These are phyloP conservation scores for Parnassius smintheus DNA, from an alignment of 2,888 invertebrate genomes.

Conservation along the genomic window DNA sequence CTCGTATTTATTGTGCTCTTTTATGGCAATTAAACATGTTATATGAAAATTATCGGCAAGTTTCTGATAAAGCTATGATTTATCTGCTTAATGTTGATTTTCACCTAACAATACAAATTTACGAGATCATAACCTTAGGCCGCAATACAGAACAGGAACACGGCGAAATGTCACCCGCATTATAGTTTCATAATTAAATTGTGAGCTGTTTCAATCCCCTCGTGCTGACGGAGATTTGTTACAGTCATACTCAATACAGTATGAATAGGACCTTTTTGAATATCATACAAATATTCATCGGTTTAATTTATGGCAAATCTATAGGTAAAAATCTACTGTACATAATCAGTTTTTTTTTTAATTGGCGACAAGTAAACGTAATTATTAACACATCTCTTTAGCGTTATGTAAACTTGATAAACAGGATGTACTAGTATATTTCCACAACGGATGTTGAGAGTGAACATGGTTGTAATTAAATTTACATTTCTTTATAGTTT, in stretches of 20 bases:
- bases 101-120: slow-evolving; percentile 13
- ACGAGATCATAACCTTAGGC: slow-evolving; percentile 21
- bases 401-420: too few species aligned
- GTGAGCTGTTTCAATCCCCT: slow-evolving; percentile 11
- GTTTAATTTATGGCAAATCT: not conserved
- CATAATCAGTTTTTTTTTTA: too few species aligned
- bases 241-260: slow-evolving; percentile 4
- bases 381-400: too few species aligned
- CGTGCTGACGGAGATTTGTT: slow-evolving; percentile 23
- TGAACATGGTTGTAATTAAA: too few species aligned
- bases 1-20: too few species aligned
- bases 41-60: too few species aligned
- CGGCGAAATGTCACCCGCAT: slow-evolving; percentile 24
- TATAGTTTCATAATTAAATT: slow-evolving; percentile 28
- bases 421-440: too few species aligned
- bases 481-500: too few species aligned
- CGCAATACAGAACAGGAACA: slow-evolving; percentile 24
- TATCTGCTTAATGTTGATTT: slow-evolving; percentile 7
- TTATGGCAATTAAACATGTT: too few species aligned
- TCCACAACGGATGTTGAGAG: too few species aligned
- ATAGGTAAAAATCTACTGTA: not conserved
- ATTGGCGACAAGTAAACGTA: too few species aligned
- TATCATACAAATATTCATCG: slow-evolving; percentile 5
- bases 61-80: not conserved
- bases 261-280: slow-evolving; percentile 1